Percentiles rank a stretch among this genome's conserved stretches.
These are phyloP conservation scores for Altica lythri DNA, from an alignment of 2,888 invertebrate genomes.

Conservation along the genomic window DNA sequence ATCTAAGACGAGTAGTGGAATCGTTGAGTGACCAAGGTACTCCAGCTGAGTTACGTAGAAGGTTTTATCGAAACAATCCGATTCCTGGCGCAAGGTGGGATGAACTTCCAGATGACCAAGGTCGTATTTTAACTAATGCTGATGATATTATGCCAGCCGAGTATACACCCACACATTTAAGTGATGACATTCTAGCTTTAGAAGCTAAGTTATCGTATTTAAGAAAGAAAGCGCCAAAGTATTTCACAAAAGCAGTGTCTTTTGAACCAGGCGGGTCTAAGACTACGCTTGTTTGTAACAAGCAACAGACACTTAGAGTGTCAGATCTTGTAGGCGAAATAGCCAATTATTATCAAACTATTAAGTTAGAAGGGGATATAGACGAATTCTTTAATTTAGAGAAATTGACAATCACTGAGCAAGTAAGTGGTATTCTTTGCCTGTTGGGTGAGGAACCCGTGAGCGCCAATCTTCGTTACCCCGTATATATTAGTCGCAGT, in stretches of 20 bases:
- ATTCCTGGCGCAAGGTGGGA: not conserved
- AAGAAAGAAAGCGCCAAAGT: not conserved
- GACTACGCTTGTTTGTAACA: not conserved
- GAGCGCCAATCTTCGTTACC: too few species aligned
- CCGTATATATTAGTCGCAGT: too few species aligned
- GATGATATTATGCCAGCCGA: not conserved
- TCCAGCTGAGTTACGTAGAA: not conserved
- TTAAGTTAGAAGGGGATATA: not conserved
- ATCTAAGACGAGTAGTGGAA: not conserved
- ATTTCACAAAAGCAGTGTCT: not conserved
- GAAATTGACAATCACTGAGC: not conserved
- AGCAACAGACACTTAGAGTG: not conserved
- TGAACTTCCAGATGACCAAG: not conserved
- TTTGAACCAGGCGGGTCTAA: not conserved
- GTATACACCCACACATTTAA: not conserved
- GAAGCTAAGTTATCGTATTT: not conserved
- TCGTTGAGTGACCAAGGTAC: not conserved
- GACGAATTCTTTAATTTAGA: not conserved
- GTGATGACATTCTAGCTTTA: not conserved
- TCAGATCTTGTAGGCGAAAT: not conserved
- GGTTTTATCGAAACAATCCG: not conserved
- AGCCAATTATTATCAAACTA: not conserved
- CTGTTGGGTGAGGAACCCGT: too few species aligned
- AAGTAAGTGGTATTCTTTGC: not conserved
- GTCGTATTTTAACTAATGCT: not conserved